Evolutionary conservation across 1,140 invertebrate genomes (phyloP).

Genomic region (Drosophila paulistorum): DNA sequence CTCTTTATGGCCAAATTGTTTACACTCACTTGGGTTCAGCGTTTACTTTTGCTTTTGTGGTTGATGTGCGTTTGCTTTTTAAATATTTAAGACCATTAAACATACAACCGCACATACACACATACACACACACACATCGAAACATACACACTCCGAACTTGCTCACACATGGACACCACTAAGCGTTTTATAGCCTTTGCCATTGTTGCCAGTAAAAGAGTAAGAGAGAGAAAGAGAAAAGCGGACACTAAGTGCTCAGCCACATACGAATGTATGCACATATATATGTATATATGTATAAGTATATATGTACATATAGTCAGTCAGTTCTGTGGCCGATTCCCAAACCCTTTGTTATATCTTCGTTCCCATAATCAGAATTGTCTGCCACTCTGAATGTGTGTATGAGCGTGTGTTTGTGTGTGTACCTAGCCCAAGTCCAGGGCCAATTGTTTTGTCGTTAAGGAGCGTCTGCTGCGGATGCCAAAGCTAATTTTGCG

Average conservation of each 20-base stretch:
- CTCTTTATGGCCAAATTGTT: slow-evolving; percentile 5
- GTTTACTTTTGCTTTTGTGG: slow-evolving; percentile 51
- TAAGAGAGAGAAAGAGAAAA: background rate
- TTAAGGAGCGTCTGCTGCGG: slow-evolving; percentile 62
- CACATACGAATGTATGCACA: slow-evolving; percentile 5
- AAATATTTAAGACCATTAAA: slow-evolving; percentile 72
- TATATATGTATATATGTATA: background rate
- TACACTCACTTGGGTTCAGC: slow-evolving; percentile 24
- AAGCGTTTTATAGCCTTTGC: slow-evolving; percentile 60
- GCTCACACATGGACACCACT: slow-evolving; percentile 27
- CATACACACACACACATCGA: slow-evolving; percentile 14
- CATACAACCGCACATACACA: slow-evolving; percentile 41
- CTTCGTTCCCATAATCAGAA: slow-evolving; percentile 4
- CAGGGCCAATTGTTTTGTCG: slow-evolving; percentile 60
- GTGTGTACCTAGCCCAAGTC: slow-evolving; percentile 43
- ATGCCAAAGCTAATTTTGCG: slow-evolving; percentile 75
- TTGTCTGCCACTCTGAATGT: background rate
- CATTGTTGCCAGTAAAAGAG: slow-evolving; percentile 44
- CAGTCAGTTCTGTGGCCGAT: slow-evolving; percentile 19
- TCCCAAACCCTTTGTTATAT: slow-evolving; percentile 15
- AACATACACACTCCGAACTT: slow-evolving; percentile 13
- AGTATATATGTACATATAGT: background rate
- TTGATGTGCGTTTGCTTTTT: slow-evolving; percentile 58
- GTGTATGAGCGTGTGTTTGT: background rate
- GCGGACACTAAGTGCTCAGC: slow-evolving; percentile 27